Conservation (phyloP, 2,113 vertebrate genomes). For the Anguilla rostrata region DNA sequence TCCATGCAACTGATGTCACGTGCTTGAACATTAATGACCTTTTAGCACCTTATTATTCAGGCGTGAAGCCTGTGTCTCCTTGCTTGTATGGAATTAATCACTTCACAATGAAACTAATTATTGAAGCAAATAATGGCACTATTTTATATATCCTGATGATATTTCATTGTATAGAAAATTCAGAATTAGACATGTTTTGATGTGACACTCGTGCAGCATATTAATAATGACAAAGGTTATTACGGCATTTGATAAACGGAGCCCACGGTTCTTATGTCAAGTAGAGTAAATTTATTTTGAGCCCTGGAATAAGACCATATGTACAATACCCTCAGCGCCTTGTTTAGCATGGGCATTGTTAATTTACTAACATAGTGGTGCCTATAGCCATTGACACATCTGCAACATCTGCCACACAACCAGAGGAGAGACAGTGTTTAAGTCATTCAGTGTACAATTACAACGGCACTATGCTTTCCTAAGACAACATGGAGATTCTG, state of each 20-base stretch:
- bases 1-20: not conserved
- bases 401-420: constrained; percentile 1
- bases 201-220: not conserved
- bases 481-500: not conserved
- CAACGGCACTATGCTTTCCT: not conserved
- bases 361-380: not conserved
- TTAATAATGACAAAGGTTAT: not conserved
- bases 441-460: not conserved
- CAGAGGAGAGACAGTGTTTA: not conserved
- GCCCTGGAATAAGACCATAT: constrained; percentile 2
- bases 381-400: not conserved
- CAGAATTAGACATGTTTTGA: too few relatives aligned
- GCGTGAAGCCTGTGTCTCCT: too few relatives aligned
- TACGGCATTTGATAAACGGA: not conserved
- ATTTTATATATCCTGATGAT: not conserved
- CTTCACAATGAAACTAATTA: not conserved
- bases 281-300: not conserved
- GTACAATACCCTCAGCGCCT: not conserved
- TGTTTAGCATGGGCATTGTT: not conserved
- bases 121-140: not conserved
- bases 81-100: too few relatives aligned
- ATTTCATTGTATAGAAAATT: not conserved
- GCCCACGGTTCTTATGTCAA: not conserved
- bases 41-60: not conserved
- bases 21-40: not conserved